These are phyloP conservation scores for Lutjanus argentimaculatus DNA, from an alignment of 2,797 vertebrate species.

Conservation along the genomic window DNA sequence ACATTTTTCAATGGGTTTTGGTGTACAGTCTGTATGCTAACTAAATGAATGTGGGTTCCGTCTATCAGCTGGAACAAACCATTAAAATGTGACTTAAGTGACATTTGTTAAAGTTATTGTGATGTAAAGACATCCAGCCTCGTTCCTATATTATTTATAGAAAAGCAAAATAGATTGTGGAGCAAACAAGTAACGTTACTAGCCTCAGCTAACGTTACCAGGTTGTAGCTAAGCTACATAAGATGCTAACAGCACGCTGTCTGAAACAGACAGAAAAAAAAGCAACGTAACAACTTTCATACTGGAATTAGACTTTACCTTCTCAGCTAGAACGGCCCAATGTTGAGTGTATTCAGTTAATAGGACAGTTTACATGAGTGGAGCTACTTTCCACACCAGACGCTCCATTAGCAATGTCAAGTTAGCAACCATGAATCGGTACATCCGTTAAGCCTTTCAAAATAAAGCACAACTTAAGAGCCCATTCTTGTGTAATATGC, in stretches of 20 bases:
- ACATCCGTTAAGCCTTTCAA: constrained; percentile 38
- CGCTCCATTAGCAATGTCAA: accelerated
- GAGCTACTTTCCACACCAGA: background rate
- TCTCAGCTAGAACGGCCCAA: background rate
- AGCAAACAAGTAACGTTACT: too few species aligned
- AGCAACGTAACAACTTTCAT: accelerated
- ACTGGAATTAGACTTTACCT: constrained; percentile 6
- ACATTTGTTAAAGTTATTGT: background rate
- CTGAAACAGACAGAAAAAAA: background rate
- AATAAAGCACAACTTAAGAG: constrained; percentile 2
- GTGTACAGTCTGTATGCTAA: background rate
- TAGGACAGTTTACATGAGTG: background rate
- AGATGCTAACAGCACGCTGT: background rate
- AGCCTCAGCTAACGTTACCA: background rate
- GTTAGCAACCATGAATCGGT: accelerated
- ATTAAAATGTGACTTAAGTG: background rate
- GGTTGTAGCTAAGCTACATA: constrained; percentile 22
- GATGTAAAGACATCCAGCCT: accelerated
- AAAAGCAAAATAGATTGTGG: background rate
- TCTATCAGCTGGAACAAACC: background rate
- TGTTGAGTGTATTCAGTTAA: too few species aligned
- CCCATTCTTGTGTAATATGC: accelerated
- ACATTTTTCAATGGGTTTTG: background rate
- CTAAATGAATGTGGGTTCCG: background rate
- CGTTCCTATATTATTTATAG: background rate